Evolutionary conservation across 92 coral and sea anemone species (phyloP).

Genomic region (Desmophyllum pertusum): DNA sequence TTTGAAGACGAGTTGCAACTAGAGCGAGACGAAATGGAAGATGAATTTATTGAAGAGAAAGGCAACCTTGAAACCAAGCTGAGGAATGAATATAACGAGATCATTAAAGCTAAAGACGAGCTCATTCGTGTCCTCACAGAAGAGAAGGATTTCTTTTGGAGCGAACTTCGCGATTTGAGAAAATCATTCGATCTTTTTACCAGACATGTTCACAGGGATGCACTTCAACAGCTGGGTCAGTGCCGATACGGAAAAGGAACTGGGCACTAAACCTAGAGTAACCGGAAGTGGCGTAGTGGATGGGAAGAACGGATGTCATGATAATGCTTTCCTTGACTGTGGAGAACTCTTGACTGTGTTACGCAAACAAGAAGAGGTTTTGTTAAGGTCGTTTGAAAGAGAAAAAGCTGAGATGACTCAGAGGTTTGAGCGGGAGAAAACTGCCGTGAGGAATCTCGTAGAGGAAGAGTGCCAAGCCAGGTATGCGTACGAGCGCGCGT

Average conservation of each 20-base stretch:
- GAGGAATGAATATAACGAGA: slow-evolving; percentile 37
- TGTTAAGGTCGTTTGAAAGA: slow-evolving; percentile 43
- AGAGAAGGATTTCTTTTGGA: slow-evolving; percentile 65
- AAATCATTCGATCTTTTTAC: slow-evolving; percentile 40
- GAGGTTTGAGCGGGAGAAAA: slow-evolving; percentile 60
- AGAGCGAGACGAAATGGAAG: slow-evolving; percentile 41
- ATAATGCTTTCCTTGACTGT: slow-evolving; percentile 16
- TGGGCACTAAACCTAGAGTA: neutral
- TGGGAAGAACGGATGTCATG: slow-evolving; percentile 11
- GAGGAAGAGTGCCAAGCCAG: slow-evolving; percentile 61
- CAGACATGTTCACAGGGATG: slow-evolving; percentile 24
- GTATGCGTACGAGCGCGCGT: slow-evolving; percentile 55
- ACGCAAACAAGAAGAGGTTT: slow-evolving; percentile 54
- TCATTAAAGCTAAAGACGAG: slow-evolving; percentile 50
- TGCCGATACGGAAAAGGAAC: neutral
- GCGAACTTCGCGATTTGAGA: slow-evolving; percentile 57
- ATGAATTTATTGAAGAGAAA: slow-evolving; percentile 47
- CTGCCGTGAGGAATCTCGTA: slow-evolving; percentile 49
- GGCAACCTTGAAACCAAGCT: slow-evolving; percentile 36
- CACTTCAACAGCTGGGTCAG: neutral
- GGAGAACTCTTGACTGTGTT: slow-evolving; percentile 40
- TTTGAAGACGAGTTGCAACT: slow-evolving; percentile 46
- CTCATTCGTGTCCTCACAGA: slow-evolving; percentile 57
- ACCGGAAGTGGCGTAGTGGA: neutral
- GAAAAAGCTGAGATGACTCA: slow-evolving; percentile 52